Evolutionary conservation across 2,113 vertebrate species (phyloP).

Genomic region (Corythornis vintsioides): DNA sequence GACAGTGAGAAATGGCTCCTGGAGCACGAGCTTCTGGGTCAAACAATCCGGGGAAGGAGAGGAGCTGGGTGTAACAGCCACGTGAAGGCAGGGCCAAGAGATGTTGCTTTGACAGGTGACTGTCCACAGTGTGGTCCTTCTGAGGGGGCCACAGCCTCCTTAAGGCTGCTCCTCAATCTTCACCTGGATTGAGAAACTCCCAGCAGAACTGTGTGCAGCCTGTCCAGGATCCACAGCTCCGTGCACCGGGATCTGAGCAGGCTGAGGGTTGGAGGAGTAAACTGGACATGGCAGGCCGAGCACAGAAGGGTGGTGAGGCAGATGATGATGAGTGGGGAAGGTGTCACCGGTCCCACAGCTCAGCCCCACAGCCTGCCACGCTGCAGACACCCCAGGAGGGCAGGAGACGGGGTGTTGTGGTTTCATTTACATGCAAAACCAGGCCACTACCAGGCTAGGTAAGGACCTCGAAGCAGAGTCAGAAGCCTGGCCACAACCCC

Average conservation of each 20-base stretch:
- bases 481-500: neutral
- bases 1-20: neutral
- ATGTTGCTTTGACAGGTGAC: fast-evolving
- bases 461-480: neutral
- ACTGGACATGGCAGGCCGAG: neutral
- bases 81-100: neutral
- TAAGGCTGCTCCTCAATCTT: neutral
- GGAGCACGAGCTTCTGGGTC: neutral
- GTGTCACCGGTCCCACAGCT: neutral
- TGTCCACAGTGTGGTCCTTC: fast-evolving
- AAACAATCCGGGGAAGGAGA: neutral
- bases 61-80: fast-evolving
- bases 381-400: fast-evolving
- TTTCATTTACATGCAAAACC: neutral
- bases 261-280: neutral
- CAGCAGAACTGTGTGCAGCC: fast-evolving
- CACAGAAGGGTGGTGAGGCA: neutral
- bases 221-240: neutral
- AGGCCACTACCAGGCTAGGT: fast-evolving
- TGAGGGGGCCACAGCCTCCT: neutral
- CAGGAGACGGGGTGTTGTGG: too few species aligned
- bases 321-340: fast-evolving
- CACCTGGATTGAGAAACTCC: neutral
- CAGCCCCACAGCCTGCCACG: fast-evolving
- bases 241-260: fast-evolving